Evolutionary conservation across 2,888 invertebrate genomes (phyloP).

Genomic region (Drosophila meridiana): DNA sequence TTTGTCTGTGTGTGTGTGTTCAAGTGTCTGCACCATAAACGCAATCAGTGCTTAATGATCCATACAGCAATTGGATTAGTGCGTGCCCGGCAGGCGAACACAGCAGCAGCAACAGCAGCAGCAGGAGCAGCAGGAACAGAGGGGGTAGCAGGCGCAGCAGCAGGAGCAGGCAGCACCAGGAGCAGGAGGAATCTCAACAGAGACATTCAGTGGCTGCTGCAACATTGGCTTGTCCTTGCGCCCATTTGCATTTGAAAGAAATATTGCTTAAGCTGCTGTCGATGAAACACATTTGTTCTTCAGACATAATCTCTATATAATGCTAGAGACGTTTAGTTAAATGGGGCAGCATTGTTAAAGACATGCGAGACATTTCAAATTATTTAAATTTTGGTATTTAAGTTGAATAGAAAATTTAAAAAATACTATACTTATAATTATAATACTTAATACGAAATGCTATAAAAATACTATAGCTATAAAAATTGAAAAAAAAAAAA

Average conservation of each 20-base stretch:
- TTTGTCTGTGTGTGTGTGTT: slow-evolving; percentile 9
- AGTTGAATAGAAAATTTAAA: neutral
- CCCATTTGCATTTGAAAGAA: slow-evolving; percentile 46
- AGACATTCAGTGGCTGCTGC: neutral
- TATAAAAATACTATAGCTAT: too few species aligned
- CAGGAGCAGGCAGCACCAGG: slow-evolving; percentile 11
- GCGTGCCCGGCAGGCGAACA: slow-evolving; percentile 49
- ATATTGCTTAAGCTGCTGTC: slow-evolving; percentile 4
- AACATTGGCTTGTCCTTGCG: neutral
- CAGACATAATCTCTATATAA: neutral
- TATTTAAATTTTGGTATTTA: neutral
- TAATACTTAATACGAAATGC: too few species aligned
- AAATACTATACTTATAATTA: too few species aligned
- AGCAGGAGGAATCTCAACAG: slow-evolving; percentile 2
- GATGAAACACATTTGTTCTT: slow-evolving; percentile 18
- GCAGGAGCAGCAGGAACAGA: neutral
- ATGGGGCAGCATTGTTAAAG: neutral
- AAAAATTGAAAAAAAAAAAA: too few species aligned
- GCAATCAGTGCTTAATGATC: slow-evolving; percentile 80
- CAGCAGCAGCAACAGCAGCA: slow-evolving; percentile 17
- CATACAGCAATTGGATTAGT: slow-evolving; percentile 74
- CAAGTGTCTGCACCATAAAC: slow-evolving; percentile 58
- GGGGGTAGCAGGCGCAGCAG: slow-evolving; percentile 2
- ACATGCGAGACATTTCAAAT: neutral
- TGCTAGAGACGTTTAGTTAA: neutral